Base-by-base conservation (phyloP, 2,113 vertebrate genomes). In the Actinemys pallida region DNA sequence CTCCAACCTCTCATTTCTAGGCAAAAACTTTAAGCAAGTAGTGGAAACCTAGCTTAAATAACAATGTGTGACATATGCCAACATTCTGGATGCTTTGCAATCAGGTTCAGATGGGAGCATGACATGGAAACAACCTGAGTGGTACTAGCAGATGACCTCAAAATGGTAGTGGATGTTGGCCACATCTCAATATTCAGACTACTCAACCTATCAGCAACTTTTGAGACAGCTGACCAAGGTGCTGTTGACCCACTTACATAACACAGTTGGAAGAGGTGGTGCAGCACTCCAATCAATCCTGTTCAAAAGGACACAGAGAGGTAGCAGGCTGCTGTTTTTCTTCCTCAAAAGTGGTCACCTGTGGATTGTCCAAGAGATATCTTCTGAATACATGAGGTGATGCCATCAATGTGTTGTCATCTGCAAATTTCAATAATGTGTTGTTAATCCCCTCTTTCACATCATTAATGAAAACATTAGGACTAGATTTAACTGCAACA, bases 351-450 rank as follows among this genome's bases (percentile, higher is more conserved):
- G 69, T 11, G 69, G n/a, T 52, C 19, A 45, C 72, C 42, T 57
- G 45, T 14, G 24, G 85, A 14, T 29, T 57, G 25, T 24, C 53
- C 25, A 72, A 24, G 29, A 47, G 53, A 87, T 16, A 35, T 90
- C 22, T 81, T 90, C 7, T 84, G 62, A 31, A 50, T 0, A 4
- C 4, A 42, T 81, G 56, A 86, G 65, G 62, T 13, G 35, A 57
- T 83, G 65, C 79, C 47, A 1, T 84, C 81, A 88, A 25, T 5
- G 42, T 1, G 86, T 80, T 0, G 0, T 25, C 81, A 49, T 8
- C 50, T 85, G 59, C 54, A 90, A 0, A 65, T 57, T 50, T 78
- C 53, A 87, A 11, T 50, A 17, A n/a, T 2, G 19, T 16, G 4
- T 22, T 85, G 11, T 83, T 53, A 69, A 85, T 53, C 4, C 39